Evolutionary conservation across 2,113 vertebrate species (phyloP).

Genomic region (Festucalex cinctus): DNA sequence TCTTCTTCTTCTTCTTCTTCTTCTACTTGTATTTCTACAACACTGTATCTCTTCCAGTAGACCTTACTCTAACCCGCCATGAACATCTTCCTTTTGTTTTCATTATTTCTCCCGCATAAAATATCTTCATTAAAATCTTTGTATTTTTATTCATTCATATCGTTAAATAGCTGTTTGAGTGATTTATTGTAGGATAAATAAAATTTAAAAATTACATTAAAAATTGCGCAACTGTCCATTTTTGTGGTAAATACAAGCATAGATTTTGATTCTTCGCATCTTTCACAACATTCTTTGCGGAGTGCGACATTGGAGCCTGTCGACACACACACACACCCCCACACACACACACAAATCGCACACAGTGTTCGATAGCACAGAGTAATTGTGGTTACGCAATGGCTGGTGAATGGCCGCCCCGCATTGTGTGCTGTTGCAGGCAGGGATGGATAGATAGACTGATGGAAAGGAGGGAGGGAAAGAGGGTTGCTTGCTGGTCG

Average conservation of each 20-base stretch:
- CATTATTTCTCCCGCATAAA: too few species aligned
- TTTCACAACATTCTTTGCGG: constrained; percentile 50
- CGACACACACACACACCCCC: constrained; percentile 32
- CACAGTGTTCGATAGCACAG: constrained; percentile 49
- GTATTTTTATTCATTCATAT: too few species aligned
- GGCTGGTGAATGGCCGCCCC: constrained; percentile 51
- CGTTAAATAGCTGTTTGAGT: background rate
- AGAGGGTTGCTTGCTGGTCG: background rate
- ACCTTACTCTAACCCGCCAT: too few species aligned
- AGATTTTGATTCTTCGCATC: constrained; percentile 25
- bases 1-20: too few species aligned
- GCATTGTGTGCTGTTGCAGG: constrained; percentile 40
- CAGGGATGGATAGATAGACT: constrained; percentile 15
- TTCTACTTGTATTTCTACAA: too few species aligned
- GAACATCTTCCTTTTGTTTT: too few species aligned
- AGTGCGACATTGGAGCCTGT: constrained; percentile 36
- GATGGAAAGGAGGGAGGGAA: constrained; percentile 10
- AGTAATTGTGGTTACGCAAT: constrained; percentile 69
- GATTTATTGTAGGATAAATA: background rate
- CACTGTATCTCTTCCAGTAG: too few species aligned
- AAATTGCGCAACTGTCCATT: constrained; percentile 5
- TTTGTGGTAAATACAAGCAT: constrained; percentile 1
- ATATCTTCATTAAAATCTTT: too few species aligned
- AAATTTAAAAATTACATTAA: too few species aligned
- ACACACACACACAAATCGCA: constrained; percentile 26